These are phyloP conservation scores for Rousettus madagascariensis DNA, from an alignment of 2,797 vertebrate species.

Conservation along the genomic window DNA sequence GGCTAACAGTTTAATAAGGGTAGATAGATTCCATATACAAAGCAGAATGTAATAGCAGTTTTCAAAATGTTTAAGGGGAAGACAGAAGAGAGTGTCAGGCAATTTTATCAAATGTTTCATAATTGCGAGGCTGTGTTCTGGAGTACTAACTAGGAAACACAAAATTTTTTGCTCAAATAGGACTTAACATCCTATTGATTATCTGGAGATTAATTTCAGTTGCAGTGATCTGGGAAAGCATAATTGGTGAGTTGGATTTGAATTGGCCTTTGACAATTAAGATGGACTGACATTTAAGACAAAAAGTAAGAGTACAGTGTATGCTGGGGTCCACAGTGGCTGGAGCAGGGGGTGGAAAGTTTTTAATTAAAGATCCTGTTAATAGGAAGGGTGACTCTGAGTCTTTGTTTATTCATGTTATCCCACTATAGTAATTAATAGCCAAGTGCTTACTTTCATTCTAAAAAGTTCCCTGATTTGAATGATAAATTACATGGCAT, in stretches of 20 bases:
- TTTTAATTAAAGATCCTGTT: background rate
- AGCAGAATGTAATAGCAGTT: background rate
- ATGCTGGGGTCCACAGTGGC: background rate
- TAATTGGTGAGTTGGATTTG: background rate
- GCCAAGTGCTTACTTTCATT: background rate
- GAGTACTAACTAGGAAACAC: background rate
- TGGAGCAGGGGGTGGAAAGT: background rate
- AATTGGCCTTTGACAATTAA: background rate
- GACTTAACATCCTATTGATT: background rate
- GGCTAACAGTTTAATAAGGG: background rate
- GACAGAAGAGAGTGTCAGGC: background rate
- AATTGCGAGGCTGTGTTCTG: background rate
- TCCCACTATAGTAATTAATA: background rate
- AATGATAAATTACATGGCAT: background rate
- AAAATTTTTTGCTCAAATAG: background rate
- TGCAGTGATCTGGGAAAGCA: background rate
- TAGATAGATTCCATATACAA: background rate
- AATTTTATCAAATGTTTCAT: background rate
- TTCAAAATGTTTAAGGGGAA: background rate
- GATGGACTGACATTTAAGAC: background rate
- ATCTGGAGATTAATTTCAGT: background rate
- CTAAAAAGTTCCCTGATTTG: background rate
- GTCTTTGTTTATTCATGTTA: background rate
- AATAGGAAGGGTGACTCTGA: background rate
- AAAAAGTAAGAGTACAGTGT: background rate